Evolutionary conservation across 2,113 vertebrate genomes (phyloP).

Genomic region (Myotis yumanensis): DNA sequence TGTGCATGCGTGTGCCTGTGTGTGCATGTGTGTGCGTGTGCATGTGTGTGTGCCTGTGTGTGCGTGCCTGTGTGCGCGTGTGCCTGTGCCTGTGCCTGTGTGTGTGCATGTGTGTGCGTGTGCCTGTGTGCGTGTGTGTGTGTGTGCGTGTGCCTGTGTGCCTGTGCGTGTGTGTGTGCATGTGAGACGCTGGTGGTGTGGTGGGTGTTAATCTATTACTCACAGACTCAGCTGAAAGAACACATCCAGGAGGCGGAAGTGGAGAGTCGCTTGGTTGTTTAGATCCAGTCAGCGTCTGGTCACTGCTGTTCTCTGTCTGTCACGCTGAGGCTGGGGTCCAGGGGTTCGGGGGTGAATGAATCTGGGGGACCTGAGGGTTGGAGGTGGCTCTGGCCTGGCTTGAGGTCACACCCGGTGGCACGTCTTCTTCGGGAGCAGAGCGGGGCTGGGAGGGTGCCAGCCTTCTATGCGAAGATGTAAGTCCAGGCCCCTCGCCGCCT

Average conservation of each 20-base stretch:
- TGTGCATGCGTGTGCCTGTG: no score
- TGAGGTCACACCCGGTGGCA: neutral
- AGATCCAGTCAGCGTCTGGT: neutral
- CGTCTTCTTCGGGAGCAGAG: neutral
- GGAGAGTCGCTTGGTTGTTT: neutral
- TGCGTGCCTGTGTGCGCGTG: rapidly evolving
- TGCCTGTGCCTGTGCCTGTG: no score
- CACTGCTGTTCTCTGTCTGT: neutral
- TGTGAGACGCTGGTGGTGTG: no score
- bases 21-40: no score
- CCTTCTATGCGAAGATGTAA: neutral
- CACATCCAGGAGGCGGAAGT: neutral
- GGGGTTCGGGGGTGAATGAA: neutral
- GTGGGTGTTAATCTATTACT: neutral
- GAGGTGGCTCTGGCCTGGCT: neutral
- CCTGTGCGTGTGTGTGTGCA: no score
- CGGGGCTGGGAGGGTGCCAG: neutral
- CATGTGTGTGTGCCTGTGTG: no score
- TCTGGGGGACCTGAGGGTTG: neutral
- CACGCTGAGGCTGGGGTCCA: neutral
- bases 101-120: no score
- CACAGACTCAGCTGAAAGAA: neutral
- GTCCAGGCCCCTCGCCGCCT: neutral
- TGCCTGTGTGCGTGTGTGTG: rapidly evolving
- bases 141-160: no score